Evolutionary conservation across 2,797 vertebrate genomes (phyloP).

Genomic region (Pseudochromis fuscus): DNA sequence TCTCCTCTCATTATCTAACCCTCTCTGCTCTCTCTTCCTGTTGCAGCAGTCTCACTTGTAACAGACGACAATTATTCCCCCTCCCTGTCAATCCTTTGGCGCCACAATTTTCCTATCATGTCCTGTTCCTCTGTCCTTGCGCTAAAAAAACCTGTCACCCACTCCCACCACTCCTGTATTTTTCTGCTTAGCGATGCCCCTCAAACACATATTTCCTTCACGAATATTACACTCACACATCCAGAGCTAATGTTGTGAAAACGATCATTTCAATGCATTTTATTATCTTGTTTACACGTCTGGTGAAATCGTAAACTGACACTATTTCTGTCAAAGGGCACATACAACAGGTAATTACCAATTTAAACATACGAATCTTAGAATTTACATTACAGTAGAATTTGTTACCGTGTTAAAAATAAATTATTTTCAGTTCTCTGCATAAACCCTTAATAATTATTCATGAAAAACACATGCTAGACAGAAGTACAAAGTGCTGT

Average conservation of each 20-base stretch:
- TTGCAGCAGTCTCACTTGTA: constrained; percentile 64
- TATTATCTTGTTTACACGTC: constrained; percentile 54
- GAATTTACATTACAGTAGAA: constrained; percentile 10
- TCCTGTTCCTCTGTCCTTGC: constrained; percentile 36
- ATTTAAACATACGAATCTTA: constrained; percentile 1
- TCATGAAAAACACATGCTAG: constrained; percentile 10
- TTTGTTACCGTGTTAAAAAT: constrained; percentile 28
- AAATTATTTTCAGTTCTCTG: constrained; percentile 11
- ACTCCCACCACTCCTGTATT: constrained; percentile 1
- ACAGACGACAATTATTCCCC: constrained; percentile 71
- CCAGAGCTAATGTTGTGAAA: constrained; percentile 25
- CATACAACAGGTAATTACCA: constrained; percentile 15
- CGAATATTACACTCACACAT: constrained; percentile 21
- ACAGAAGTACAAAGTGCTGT: constrained; percentile 18
- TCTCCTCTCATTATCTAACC: constrained; percentile 70
- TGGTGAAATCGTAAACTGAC: constrained; percentile 23
- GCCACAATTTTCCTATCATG: constrained; percentile 42
- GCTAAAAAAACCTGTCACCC: constrained; percentile 59
- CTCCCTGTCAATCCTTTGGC: constrained; percentile 32
- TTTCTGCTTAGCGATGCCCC: neutral
- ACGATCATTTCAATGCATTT: constrained; percentile 53
- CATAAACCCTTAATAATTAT: constrained; percentile 7
- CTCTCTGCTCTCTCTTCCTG: constrained; percentile 52
- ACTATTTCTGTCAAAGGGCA: constrained; percentile 2
- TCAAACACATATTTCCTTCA: constrained; percentile 23